Conservation (phyloP, 2,888 invertebrate species). For the Germaria angustata region DNA sequence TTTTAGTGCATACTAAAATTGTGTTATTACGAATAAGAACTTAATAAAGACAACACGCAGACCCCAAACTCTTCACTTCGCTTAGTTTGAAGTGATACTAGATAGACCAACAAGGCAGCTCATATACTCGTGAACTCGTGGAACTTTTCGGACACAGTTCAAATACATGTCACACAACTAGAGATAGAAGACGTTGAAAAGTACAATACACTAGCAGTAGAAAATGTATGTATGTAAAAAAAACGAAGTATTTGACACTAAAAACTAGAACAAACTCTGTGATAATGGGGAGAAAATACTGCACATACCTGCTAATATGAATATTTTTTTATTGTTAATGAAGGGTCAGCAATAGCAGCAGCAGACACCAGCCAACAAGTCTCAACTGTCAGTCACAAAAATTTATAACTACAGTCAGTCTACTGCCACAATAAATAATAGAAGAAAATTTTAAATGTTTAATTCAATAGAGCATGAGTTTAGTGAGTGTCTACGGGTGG, state of each 20-base stretch:
- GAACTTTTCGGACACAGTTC: slow-evolving; percentile 55
- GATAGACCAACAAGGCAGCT: slow-evolving; percentile 4
- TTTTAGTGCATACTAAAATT: slow-evolving; percentile 27
- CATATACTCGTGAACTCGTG: no score
- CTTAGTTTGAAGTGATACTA: slow-evolving; percentile 2
- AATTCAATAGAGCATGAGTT: slow-evolving; percentile 4
- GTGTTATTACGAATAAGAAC: slow-evolving; percentile 10
- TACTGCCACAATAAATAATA: neutral
- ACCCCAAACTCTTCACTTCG: slow-evolving; percentile 22
- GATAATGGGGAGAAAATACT: neutral
- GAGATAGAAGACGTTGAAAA: slow-evolving; percentile 14
- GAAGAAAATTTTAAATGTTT: neutral
- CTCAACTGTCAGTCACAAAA: slow-evolving; percentile 57
- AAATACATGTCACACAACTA: slow-evolving; percentile 18
- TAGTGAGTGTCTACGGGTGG: slow-evolving; percentile 4
- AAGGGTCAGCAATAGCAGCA: slow-evolving; percentile 32
- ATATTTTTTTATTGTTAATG: neutral
- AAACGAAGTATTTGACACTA: slow-evolving; percentile 26
- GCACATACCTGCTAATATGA: slow-evolving; percentile 30
- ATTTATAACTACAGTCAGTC: neutral
- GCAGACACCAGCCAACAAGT: slow-evolving; percentile 45
- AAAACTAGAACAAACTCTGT: slow-evolving; percentile 54
- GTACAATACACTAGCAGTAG: neutral
- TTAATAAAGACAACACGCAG: slow-evolving; percentile 61
- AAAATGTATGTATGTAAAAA: neutral